Evolutionary conservation across 1,140 invertebrate species (phyloP).

Genomic region (Leptoteleia sp.): DNA sequence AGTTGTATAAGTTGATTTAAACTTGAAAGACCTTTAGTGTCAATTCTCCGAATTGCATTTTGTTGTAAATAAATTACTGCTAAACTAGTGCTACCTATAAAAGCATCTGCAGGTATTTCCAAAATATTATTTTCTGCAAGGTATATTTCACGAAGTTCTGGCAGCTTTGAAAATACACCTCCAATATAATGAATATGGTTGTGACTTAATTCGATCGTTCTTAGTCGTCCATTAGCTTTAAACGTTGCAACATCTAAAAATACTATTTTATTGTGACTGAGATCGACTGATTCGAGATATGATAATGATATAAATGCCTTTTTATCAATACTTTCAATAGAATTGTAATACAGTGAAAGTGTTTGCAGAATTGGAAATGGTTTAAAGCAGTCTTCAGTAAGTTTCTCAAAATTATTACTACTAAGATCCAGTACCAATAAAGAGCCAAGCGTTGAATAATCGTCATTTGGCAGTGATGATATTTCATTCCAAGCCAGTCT

Average conservation of each 20-base stretch:
- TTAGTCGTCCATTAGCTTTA: slow-evolving; percentile 86
- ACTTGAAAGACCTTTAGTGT: slow-evolving; percentile 88
- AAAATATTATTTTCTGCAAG: slow-evolving; percentile 94
- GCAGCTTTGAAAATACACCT: slow-evolving; percentile 90
- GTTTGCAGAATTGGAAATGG: slow-evolving; percentile 89
- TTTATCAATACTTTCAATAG: slow-evolving; percentile 88
- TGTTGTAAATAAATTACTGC: slow-evolving; percentile 93
- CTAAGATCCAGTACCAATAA: slow-evolving; percentile 91
- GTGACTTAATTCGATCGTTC: slow-evolving; percentile 92
- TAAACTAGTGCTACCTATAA: slow-evolving; percentile 87
- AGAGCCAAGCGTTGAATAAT: slow-evolving; percentile 86
- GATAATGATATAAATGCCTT: slow-evolving; percentile 87
- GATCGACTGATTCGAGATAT: slow-evolving; percentile 90
- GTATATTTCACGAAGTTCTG: slow-evolving; percentile 90
- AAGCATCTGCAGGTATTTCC: slow-evolving; percentile 90
- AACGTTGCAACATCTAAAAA: slow-evolving; percentile 87
- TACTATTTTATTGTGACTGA: slow-evolving; percentile 93
- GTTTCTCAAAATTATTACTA: slow-evolving; percentile 90
- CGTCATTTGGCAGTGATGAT: slow-evolving; percentile 85
- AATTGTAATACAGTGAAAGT: slow-evolving; percentile 91
- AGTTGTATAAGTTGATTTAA: slow-evolving; percentile 89
- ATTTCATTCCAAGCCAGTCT: slow-evolving; percentile 93
- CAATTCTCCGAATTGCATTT: slow-evolving; percentile 90
- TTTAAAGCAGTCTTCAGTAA: slow-evolving; percentile 89
- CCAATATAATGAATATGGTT: slow-evolving; percentile 93